Percentiles rank a stretch among this genome's conserved stretches.
phyloP scores from a whole-genome alignment of 2,113 vertebrate species.

The Cheilinus undulatus region DNA sequence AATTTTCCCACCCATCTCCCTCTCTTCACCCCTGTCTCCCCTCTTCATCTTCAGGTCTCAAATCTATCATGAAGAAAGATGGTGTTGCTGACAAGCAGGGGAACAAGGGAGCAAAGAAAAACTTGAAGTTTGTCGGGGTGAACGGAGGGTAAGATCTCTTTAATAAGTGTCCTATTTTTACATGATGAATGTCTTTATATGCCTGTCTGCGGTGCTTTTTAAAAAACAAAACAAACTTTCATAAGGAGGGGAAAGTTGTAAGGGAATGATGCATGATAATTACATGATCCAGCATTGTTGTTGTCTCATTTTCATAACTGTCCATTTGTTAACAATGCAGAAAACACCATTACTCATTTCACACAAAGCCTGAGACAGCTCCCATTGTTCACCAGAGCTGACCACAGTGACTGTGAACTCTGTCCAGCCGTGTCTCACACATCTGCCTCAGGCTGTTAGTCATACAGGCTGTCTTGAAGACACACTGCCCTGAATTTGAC shows the following conservation, averaged over 20 bases:
- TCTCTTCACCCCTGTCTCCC: constrained; percentile 29
- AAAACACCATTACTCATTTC: not conserved
- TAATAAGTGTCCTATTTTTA: constrained; percentile 29
- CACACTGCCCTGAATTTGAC: constrained; percentile 39
- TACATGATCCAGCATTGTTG: not conserved
- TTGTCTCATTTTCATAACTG: not conserved
- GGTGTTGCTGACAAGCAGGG: constrained; percentile 89
- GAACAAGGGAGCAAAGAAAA: constrained; percentile 95
- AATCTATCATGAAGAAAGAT: constrained; percentile 99
- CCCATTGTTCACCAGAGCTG: not conserved
- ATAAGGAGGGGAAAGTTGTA: not conserved
- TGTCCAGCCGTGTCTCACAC: constrained; percentile 36
- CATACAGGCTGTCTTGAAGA: constrained; percentile 23
- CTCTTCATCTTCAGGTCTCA: constrained; percentile 89
- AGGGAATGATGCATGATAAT: not conserved
- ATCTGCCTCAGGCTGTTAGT: constrained; percentile 42
- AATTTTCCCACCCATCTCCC: not conserved
- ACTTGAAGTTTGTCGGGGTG: constrained; percentile 99
- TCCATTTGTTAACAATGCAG: not conserved
- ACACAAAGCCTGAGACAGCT: not conserved
- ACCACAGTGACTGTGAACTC: constrained; percentile 1
- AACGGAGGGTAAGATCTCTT: constrained; percentile 94
- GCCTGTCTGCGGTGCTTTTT: constrained; percentile 2
- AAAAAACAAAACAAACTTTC: not conserved
- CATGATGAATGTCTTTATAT: constrained; percentile 26